These are phyloP conservation scores for Sebastes nivosus DNA, from an alignment of 2,797 vertebrate genomes.

Conservation along the genomic window DNA sequence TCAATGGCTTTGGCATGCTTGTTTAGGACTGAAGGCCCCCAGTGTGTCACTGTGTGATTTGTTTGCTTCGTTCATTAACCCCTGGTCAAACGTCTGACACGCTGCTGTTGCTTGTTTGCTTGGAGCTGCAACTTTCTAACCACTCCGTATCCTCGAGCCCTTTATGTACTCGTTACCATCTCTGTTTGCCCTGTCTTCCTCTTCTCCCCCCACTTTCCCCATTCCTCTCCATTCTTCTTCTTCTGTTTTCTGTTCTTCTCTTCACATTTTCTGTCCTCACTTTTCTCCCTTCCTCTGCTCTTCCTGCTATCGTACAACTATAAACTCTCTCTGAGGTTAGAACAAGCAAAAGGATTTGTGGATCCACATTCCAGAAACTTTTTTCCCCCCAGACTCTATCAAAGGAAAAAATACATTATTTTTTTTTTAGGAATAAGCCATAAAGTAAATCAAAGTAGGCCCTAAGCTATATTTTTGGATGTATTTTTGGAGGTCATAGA, in stretches of 20 bases:
- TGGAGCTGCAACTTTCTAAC: conserved; percentile 12
- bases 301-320: neutral
- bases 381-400: neutral
- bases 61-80: conserved; percentile 69
- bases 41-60: conserved; percentile 59
- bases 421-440: neutral
- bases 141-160: neutral
- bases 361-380: neutral
- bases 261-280: neutral
- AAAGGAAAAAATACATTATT: neutral
- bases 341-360: neutral
- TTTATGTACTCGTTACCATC: neutral
- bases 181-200: neutral
- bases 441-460: neutral
- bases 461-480: neutral
- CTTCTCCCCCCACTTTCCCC: neutral
- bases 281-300: neutral
- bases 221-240: neutral
- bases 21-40: conserved; percentile 50
- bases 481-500: neutral
- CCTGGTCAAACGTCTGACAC: conserved; percentile 48
- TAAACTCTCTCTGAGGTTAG: conserved; percentile 11
- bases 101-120: conserved; percentile 52
- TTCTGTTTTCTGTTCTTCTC: neutral
- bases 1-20: conserved; percentile 58